Evolutionary conservation across 2,113 vertebrate species (phyloP), one percentile per base, ranked within the genome.

Genomic region (Strix uralensis): DNA sequence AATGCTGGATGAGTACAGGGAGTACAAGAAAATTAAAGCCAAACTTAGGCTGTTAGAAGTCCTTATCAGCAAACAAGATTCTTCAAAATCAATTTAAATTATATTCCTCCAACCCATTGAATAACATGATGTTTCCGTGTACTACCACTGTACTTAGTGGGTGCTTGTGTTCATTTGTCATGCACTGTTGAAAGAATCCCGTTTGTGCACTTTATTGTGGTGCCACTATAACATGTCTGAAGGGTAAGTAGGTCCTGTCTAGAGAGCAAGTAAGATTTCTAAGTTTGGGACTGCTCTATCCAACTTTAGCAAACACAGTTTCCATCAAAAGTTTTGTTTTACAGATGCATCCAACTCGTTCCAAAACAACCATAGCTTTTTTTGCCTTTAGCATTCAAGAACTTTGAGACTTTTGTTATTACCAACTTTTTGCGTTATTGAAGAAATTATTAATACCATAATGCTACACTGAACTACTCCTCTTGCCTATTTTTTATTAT

Each of bases 31-130:
- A 98, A 98, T 99, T 94, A 99, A 99, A 98, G 99, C 99, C 97
- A 99, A 99, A 74, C 99, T 99, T 47, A 98, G 99, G 93, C 99
- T 99, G 93, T 97, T 99, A 94, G 99, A 99, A 97, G 99, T 99
- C 94, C 99, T 99, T 92, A 99, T 99, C 98, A 99, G 99, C 98
- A 99, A 99, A 98, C 99, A 99, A 96, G 99, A 99, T 97, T 99
- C 99, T 97, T 99, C 99, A 98, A 99, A 99, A 97, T 99, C 99
- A 74, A 99, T 99, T 97, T 99, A 98, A 98, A 96, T 77, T 84
- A 5, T 70, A 25, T 90, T 97, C 83, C 96, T 97, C 95, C 96
- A 91, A 94, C 91, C 63, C 93, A 83, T 77, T 96, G 97, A 97
- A 63, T 97, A 92, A 90, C 84, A 72, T 90, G 97, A 88, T 97